phyloP scores from a whole-genome alignment of 1,140 invertebrate species.

The Melitaea cinxia region DNA sequence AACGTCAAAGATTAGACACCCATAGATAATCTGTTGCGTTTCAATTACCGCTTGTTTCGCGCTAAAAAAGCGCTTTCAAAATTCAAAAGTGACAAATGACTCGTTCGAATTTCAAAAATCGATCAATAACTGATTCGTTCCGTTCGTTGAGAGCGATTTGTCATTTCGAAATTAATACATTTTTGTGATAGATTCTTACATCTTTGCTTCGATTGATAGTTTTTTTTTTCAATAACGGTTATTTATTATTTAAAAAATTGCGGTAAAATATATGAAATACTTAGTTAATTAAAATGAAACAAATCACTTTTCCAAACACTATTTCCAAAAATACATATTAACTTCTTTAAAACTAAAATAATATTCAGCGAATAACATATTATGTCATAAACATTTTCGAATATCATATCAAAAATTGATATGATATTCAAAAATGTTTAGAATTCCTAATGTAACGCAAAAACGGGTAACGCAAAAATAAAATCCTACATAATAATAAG shows the following conservation, averaged over 20 bases:
- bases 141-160: slow-evolving; percentile 47
- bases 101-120: slow-evolving; percentile 41
- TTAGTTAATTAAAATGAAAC: too few relatives aligned
- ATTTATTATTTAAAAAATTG: not conserved
- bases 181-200: slow-evolving; percentile 9
- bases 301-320: too few relatives aligned
- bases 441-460: too few relatives aligned
- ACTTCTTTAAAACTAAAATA: too few relatives aligned
- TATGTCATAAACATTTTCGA: too few relatives aligned
- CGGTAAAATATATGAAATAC: too few relatives aligned
- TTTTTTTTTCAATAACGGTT: not conserved
- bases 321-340: too few relatives aligned
- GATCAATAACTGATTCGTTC: slow-evolving; percentile 53
- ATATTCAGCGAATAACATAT: too few relatives aligned
- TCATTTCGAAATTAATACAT: slow-evolving; percentile 44
- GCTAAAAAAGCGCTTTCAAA: slow-evolving; percentile 34
- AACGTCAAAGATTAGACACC: slow-evolving; percentile 13
- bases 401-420: too few relatives aligned
- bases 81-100: slow-evolving; percentile 61
- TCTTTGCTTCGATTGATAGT: not conserved
- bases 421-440: too few relatives aligned
- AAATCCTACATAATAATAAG: too few relatives aligned
- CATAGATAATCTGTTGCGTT: slow-evolving; percentile 39
- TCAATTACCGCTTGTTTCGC: slow-evolving; percentile 47
- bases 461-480: too few relatives aligned